Percentiles rank a stretch among this genome's conserved stretches.
Conservation (phyloP, 1,140 invertebrate species). For the Helicoverpa armigera region DNA sequence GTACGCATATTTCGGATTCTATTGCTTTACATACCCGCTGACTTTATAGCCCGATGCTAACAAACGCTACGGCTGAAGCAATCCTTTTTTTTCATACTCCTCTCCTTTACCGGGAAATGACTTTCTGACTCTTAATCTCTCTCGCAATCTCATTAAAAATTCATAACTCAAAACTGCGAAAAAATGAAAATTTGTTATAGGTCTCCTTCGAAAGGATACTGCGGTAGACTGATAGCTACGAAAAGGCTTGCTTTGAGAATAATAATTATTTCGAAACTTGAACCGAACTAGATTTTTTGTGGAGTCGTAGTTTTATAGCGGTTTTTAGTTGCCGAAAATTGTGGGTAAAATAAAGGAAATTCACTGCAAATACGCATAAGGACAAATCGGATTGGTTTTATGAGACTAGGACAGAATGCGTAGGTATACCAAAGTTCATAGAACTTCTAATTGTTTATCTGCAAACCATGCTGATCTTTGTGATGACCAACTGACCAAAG, state of each 20-base stretch:
- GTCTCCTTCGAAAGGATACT: constrained; percentile 50
- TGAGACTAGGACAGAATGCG: too few species aligned
- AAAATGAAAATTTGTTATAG: constrained; percentile 81
- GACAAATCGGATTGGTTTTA: too few species aligned
- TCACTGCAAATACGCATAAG: too few species aligned
- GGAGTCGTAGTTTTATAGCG: background rate
- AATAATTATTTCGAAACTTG: constrained; percentile 32
- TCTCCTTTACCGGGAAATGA: constrained; percentile 86
- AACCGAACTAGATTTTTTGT: background rate
- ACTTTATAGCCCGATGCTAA: constrained; percentile 70
- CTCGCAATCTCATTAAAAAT: constrained; percentile 87
- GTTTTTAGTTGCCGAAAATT: background rate
- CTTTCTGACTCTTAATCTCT: constrained; percentile 87
- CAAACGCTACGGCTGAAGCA: constrained; percentile 74
- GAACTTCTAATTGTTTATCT: too few species aligned
- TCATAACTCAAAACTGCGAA: constrained; percentile 87
- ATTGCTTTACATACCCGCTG: constrained; percentile 49
- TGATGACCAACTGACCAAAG: too few species aligned
- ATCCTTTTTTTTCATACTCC: constrained; percentile 76
- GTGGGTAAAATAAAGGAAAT: background rate
- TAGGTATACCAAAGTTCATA: too few species aligned
- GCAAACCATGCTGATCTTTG: too few species aligned
- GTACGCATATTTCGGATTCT: too few species aligned
- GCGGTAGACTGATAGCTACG: constrained; percentile 6
- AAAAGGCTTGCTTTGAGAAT: constrained; percentile 29